Evolutionary conservation across 2,888 invertebrate genomes (phyloP), one percentile per base, ranked within the genome.

Genomic region (Girardia tigrina): DNA sequence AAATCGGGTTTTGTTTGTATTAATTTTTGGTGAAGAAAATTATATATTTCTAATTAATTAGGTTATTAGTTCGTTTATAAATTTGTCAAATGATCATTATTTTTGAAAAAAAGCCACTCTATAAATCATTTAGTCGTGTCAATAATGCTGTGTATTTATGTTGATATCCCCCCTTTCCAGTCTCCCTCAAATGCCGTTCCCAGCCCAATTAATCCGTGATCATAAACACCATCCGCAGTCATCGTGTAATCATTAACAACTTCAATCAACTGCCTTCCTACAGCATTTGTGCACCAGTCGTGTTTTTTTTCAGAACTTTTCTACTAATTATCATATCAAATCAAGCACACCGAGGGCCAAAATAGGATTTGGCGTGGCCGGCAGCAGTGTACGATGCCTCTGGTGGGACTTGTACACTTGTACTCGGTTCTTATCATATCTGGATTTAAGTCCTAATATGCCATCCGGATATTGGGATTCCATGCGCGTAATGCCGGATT

Each of bases 11-110:
- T n/a, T n/a, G n/a, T n/a, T n/a, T n/a, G n/a, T n/a, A n/a, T n/a
- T n/a, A n/a, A n/a, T n/a, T n/a, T n/a, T n/a, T n/a, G n/a, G n/a
- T n/a, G n/a, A n/a, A n/a, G n/a, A n/a, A n/a, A n/a, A n/a, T n/a
- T n/a, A n/a, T n/a, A n/a, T n/a, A n/a, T n/a, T n/a, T 20, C 8
- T 56, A 56, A 36, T 36, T 36, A 36, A 56, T 56, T 56, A 56
- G 56, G n/a, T 56, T 20, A 20, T 56, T 20, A 12, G 56, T 6
- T 16, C 16, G 12, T 8, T 56, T 56, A 8, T 6, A 56, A 56
- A 56, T 20, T 56, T 56, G 56, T 56, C n/a, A 56, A 56, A 56
- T n/a, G n/a, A n/a, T 56, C 56, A 56, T 56, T 56, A 56, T 56
- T 56, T 56, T 56, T 23, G 4, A n/a, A 56, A 56, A 36, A 36